A percentile compares a stretch with the other conserved stretches of the same genome.
phyloP scores from a whole-genome alignment of 2,113 vertebrate genomes.

The Indri indri region DNA sequence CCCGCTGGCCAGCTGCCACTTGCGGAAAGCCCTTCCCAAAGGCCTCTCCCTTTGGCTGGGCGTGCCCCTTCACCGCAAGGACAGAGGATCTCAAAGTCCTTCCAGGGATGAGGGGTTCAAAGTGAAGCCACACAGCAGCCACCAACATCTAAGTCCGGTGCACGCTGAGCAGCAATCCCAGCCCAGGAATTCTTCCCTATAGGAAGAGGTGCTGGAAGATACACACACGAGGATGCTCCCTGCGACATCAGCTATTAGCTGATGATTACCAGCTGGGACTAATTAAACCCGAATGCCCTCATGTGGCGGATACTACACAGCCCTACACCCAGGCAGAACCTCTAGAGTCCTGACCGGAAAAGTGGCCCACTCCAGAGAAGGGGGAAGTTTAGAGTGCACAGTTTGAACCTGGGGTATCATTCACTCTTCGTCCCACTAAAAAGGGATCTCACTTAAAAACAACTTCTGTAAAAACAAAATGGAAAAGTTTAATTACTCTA shows the following conservation, averaged over 20 bases:
- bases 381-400: no score
- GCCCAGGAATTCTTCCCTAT: background rate
- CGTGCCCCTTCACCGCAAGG: fast-evolving
- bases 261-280: fast-evolving
- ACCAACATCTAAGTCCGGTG: background rate
- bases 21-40: background rate
- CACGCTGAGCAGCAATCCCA: background rate
- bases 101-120: background rate
- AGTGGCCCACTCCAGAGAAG: background rate
- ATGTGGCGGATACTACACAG: fast-evolving
- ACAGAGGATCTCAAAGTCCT: background rate
- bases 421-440: background rate
- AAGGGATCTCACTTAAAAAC: background rate
- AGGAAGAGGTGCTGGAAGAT: background rate
- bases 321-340: background rate
- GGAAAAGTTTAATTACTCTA: background rate
- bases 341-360: fast-evolving
- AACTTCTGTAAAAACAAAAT: background rate
- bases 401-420: background rate
- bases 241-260: background rate
- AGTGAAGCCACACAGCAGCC: background rate
- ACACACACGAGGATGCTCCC: background rate
- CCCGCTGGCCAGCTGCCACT: background rate
- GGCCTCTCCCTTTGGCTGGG: background rate
- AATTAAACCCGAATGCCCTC: background rate